phyloP scores from a whole-genome alignment of 2,888 invertebrate species.

The Orthonevra nobilis region DNA sequence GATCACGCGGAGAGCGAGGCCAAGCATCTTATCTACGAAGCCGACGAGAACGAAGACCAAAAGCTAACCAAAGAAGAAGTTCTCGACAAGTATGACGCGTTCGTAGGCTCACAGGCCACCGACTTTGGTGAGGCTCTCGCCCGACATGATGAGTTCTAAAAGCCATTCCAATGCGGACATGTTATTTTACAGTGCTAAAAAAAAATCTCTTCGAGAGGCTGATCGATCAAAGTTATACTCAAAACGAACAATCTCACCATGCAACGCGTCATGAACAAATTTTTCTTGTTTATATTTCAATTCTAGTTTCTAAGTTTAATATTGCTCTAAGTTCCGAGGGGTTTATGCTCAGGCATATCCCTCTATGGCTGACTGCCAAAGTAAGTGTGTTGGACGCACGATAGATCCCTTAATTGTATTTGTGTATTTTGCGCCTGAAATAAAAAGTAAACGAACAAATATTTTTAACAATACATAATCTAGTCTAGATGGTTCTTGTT shows the following conservation, averaged over 20 bases:
- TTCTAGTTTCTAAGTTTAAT: constrained; percentile 45
- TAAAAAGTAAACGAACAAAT: constrained; percentile 46
- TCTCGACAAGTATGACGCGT: constrained; percentile 96
- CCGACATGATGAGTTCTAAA: constrained; percentile 96
- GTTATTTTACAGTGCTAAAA: not conserved
- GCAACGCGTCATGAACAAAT: constrained; percentile 45
- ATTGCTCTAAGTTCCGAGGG: constrained; percentile 46
- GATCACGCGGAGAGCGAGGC: constrained; percentile 99
- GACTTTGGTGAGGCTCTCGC: constrained; percentile 98
- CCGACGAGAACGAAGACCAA: constrained; percentile 95
- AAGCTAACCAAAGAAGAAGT: constrained; percentile 94
- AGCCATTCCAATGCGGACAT: constrained; percentile 18
- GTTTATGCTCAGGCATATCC: constrained; percentile 6
- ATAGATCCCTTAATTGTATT: constrained; percentile 11
- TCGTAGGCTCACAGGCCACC: constrained; percentile 99
- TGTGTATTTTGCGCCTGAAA: constrained; percentile 31
- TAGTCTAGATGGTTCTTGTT: constrained; percentile 14
- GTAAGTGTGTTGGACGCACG: constrained; percentile 45
- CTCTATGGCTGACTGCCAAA: constrained; percentile 48
- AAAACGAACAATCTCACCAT: constrained; percentile 48
- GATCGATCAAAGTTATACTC: constrained; percentile 47
- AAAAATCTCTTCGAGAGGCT: constrained; percentile 17
- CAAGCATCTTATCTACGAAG: constrained; percentile 95
- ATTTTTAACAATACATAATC: constrained; percentile 56
- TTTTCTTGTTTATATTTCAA: constrained; percentile 45